These are phyloP conservation scores for Pandemis heparana DNA, from an alignment of 2,888 invertebrate genomes.

Conservation along the genomic window DNA sequence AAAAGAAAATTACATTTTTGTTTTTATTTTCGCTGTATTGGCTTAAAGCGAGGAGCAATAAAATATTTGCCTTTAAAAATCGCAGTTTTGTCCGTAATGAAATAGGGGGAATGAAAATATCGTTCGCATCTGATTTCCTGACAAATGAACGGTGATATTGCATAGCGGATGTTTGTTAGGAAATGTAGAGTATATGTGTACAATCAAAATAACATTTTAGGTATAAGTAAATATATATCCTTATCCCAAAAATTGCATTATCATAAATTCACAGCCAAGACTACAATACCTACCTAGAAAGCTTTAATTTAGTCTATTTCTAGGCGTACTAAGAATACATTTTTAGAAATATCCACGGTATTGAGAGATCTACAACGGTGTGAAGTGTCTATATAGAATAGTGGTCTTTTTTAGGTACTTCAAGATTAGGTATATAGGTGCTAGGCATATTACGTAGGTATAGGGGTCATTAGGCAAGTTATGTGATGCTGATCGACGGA, in stretches of 20 bases:
- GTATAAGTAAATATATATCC: neutral
- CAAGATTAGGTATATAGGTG: neutral
- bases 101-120: conserved; percentile 51
- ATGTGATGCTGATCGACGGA: neutral
- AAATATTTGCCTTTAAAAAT: conserved; percentile 57
- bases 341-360: too few species aligned
- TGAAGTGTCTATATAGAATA: too few species aligned
- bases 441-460: neutral
- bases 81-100: conserved; percentile 52
- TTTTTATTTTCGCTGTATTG: conserved; percentile 54
- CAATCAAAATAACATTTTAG: neutral
- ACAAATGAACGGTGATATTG: conserved; percentile 3
- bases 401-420: too few species aligned
- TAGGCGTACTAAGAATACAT: too few species aligned
- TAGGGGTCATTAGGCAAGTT: neutral
- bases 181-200: neutral
- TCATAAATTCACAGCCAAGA: too few species aligned
- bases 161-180: neutral
- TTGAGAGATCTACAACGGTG: too few species aligned
- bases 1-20: conserved; percentile 54
- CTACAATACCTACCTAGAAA: too few species aligned
- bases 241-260: neutral
- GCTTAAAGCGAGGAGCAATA: conserved; percentile 48
- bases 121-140: conserved; percentile 16
- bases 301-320: too few species aligned